A percentile compares a stretch with the other conserved stretches of the same genome.
These are phyloP conservation scores for Psammodynastes pulverulentus DNA, from an alignment of 2,113 vertebrate genomes.

Conservation along the genomic window DNA sequence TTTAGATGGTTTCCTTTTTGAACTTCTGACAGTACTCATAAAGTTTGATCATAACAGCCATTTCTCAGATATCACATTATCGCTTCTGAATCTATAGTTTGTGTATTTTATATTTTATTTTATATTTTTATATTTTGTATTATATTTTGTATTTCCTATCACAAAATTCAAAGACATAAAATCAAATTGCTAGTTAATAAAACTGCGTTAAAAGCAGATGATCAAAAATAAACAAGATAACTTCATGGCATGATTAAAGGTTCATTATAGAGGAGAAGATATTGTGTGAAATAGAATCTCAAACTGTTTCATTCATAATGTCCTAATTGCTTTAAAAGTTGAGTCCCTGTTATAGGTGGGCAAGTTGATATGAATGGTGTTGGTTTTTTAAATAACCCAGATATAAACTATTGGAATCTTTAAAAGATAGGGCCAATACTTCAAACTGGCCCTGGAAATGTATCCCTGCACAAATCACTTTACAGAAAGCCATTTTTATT, in stretches of 20 bases:
- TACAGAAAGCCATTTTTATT: neutral
- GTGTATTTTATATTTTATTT: neutral
- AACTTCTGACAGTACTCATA: neutral
- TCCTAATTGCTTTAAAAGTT: neutral
- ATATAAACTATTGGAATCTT: neutral
- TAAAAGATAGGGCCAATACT: neutral
- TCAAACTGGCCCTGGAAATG: neutral
- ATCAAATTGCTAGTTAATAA: neutral
- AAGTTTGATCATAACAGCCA: neutral
- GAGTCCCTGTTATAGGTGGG: neutral
- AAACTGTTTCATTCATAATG: neutral
- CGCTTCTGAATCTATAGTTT: neutral
- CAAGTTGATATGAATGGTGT: neutral
- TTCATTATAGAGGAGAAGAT: neutral
- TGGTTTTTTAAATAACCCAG: neutral
- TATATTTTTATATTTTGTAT: neutral
- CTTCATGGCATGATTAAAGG: neutral
- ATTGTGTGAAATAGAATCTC: neutral
- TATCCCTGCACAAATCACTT: neutral
- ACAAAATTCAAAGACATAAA: neutral
- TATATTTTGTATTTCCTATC: neutral
- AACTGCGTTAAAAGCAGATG: neutral
- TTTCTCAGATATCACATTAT: too few relatives aligned
- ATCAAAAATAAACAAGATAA: neutral
- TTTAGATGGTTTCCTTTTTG: neutral